Percentiles rank a stretch among this genome's conserved stretches.
Conservation (phyloP, 2,888 invertebrate genomes). For the Pyrochroa serraticornis region DNA sequence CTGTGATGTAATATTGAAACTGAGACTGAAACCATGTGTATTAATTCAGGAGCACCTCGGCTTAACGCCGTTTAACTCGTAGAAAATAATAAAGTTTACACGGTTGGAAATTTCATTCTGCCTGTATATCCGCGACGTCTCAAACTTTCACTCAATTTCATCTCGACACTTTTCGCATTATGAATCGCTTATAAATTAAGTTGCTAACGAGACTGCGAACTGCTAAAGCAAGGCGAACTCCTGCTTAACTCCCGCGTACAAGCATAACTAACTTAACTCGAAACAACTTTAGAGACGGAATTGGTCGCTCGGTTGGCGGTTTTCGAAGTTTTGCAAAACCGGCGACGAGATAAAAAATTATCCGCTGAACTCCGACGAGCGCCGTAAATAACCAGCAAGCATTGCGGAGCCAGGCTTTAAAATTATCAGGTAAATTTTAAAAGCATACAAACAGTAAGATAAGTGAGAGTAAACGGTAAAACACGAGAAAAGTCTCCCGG, state of each 20-base stretch:
- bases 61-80: slow-evolving; percentile 3
- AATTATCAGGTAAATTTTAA: slow-evolving; percentile 44
- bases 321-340: slow-evolving; percentile 23
- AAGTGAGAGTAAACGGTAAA: slow-evolving; percentile 51
- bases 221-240: slow-evolving; percentile 45
- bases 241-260: slow-evolving; percentile 41
- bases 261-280: slow-evolving; percentile 43
- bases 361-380: slow-evolving; percentile 13
- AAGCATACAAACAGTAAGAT: slow-evolving; percentile 48
- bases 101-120: slow-evolving; percentile 15
- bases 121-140: slow-evolving; percentile 1
- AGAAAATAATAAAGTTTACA: slow-evolving; percentile 24
- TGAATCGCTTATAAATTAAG: slow-evolving; percentile 58
- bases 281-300: slow-evolving; percentile 43
- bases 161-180: slow-evolving; percentile 55
- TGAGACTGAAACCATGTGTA: slow-evolving; percentile 7
- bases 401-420: slow-evolving; percentile 25
- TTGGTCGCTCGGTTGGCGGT: slow-evolving; percentile 24
- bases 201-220: slow-evolving; percentile 49
- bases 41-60: not conserved
- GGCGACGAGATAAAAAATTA: slow-evolving; percentile 26
- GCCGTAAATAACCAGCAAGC: slow-evolving; percentile 22
- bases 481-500: slow-evolving; percentile 51
- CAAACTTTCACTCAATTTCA: slow-evolving; percentile 56
- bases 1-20: slow-evolving; percentile 5